Conservation (phyloP, 2,113 vertebrate species). For the Tachuris rubrigastra region DNA sequence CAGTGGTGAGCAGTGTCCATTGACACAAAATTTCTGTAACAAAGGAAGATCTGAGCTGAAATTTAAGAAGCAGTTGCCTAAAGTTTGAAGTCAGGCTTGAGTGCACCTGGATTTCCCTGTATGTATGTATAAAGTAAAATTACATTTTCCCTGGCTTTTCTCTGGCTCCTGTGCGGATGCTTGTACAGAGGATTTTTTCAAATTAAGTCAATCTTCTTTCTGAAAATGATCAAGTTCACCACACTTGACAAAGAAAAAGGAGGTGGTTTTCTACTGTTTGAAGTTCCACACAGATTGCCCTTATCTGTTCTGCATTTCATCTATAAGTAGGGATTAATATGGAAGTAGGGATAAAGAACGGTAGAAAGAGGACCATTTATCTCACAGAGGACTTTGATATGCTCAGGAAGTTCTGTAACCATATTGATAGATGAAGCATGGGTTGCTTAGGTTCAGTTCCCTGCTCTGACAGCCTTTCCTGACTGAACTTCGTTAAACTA, state of each 20-base stretch:
- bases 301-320: neutral
- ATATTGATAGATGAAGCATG: neutral
- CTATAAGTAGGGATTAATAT: fast-evolving
- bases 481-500: neutral
- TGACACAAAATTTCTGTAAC: neutral
- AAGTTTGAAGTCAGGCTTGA: neutral
- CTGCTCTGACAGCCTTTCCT: neutral
- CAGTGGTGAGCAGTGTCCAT: neutral
- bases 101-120: neutral
- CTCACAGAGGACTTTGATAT: neutral
- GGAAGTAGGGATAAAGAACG: fast-evolving
- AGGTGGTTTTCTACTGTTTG: neutral
- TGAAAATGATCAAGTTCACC: neutral
- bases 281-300: neutral
- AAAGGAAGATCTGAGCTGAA: neutral
- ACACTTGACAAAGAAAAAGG: neutral
- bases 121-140: neutral
- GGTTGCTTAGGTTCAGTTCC: neutral
- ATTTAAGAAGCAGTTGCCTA: neutral
- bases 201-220: neutral
- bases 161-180: neutral
- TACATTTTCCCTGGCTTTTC: neutral
- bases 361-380: neutral
- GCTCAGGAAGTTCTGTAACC: neutral
- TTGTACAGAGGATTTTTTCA: neutral